phyloP scores from a whole-genome alignment of 2,797 vertebrate genomes.

The Artibeus jamaicensis region DNA sequence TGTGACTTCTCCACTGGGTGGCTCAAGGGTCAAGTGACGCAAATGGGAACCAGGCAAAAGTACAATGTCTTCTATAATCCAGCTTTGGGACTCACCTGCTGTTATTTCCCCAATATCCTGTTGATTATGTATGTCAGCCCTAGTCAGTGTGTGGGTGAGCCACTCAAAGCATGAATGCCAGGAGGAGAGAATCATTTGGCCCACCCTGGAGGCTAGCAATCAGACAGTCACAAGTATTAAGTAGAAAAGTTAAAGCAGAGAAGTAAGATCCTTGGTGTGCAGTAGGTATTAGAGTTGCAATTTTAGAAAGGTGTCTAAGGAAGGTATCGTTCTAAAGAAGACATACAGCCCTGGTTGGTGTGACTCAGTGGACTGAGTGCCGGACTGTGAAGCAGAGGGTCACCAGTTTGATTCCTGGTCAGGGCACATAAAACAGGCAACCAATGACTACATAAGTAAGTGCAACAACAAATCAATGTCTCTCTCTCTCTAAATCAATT shows the following conservation, averaged over 20 bases:
- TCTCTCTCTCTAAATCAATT: background rate
- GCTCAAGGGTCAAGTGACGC: background rate
- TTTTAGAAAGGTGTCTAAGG: background rate
- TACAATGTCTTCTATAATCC: background rate
- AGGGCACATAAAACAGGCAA: background rate
- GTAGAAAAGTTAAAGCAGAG: background rate
- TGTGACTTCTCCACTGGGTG: background rate
- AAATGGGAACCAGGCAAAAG: background rate
- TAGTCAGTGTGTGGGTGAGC: background rate
- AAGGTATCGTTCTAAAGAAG: background rate
- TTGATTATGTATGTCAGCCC: background rate
- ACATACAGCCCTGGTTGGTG: background rate
- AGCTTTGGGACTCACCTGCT: background rate
- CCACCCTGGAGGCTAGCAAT: background rate
- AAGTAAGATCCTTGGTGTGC: background rate
- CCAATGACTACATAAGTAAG: background rate
- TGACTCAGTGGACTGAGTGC: background rate
- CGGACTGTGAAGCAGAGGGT: background rate
- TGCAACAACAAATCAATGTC: background rate
- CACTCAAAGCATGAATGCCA: background rate
- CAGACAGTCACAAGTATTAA: background rate
- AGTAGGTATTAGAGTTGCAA: background rate
- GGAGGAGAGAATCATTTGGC: background rate
- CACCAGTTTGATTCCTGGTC: background rate
- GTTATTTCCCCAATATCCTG: background rate